These are phyloP conservation scores for Diogma glabrata DNA, from an alignment of 2,888 invertebrate species.

Conservation along the genomic window DNA sequence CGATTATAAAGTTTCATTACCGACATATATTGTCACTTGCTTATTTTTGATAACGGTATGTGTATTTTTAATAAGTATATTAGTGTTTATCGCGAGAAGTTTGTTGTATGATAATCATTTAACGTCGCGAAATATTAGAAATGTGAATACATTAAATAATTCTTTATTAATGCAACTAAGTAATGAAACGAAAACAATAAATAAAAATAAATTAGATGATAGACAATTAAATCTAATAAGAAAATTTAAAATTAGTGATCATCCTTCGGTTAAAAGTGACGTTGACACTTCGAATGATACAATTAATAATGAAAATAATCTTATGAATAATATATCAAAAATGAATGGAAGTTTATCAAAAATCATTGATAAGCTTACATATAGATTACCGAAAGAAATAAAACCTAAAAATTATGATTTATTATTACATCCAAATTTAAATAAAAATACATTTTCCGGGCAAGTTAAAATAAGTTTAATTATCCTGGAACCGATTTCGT, in stretches of 20 bases:
- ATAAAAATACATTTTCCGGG: conserved; percentile 46
- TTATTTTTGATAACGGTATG: conserved; percentile 32
- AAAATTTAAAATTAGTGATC: conserved; percentile 2
- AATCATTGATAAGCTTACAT: conserved; percentile 30
- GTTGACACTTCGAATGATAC: conserved; percentile 5
- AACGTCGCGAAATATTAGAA: neutral
- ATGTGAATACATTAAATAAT: conserved; percentile 5
- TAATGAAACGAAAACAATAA: neutral
- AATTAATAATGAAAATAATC: neutral
- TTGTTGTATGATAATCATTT: conserved; percentile 7
- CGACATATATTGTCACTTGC: conserved; percentile 32
- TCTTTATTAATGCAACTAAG: neutral
- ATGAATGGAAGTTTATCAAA: conserved; percentile 29
- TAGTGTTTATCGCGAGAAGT: conserved; percentile 32
- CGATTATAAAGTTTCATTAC: conserved; percentile 17
- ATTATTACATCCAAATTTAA: conserved; percentile 49
- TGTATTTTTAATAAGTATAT: conserved; percentile 29
- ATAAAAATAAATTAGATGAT: conserved; percentile 7
- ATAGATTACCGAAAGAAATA: conserved; percentile 46
- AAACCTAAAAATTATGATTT: conserved; percentile 52
- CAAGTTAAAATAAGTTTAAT: conserved; percentile 42
- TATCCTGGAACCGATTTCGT: conserved; percentile 34
- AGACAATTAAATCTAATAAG: conserved; percentile 4
- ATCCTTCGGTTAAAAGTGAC: conserved; percentile 4
- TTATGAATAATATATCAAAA: conserved; percentile 18